Evolutionary conservation across 2,797 vertebrate genomes (phyloP), one percentile per base, ranked within the genome.

Genomic region (Xenopus petersii): DNA sequence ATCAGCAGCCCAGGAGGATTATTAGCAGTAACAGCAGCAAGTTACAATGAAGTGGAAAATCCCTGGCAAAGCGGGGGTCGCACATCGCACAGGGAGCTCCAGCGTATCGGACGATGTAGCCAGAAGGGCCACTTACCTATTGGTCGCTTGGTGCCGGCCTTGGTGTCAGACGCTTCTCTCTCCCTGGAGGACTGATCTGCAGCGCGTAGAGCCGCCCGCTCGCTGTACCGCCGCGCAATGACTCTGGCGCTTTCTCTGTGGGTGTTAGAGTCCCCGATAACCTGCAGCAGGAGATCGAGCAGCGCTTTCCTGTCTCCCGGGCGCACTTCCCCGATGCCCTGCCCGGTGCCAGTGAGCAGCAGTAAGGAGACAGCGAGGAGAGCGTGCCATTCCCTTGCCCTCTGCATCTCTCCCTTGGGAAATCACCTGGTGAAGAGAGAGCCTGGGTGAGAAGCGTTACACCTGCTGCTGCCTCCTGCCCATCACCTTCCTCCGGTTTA

Each of bases 331-430:
- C 75, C 73, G 42, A 56, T n/a, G 15, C 55, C 56, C 0, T 55
- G 80, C 6, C 72, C 71, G 13, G 75, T 89, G 42, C 93, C 88
- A 65, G 92, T 87, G 81, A 94, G 89, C 49, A 51, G 49, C 77
- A 97, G 88, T 84, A 94, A 76, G 75, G 94, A 86, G 80, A 95
- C 81, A 80, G 89, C 88, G 68, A 93, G 85, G 80, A 93, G 82
- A 77, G 90, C 85, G 83, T 90, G 88, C 84, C 93, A 89, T 80
- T 87, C 91, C 89, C 83, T 91, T 82, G 91, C 89, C 82, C 88
- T 88, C 87, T 85, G 89, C 95, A 95, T 96, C 90, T 89, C 93
- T 92, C 90, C 79, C 83, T 85, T 87, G 80, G 87, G 87, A 91
- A 84, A 56, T 2, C 26, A 30, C 83, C 78, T 66, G 75, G 73